These are phyloP conservation scores for Trachelus stipa DNA, from an alignment of 2,888 invertebrate species.

Conservation along the genomic window DNA sequence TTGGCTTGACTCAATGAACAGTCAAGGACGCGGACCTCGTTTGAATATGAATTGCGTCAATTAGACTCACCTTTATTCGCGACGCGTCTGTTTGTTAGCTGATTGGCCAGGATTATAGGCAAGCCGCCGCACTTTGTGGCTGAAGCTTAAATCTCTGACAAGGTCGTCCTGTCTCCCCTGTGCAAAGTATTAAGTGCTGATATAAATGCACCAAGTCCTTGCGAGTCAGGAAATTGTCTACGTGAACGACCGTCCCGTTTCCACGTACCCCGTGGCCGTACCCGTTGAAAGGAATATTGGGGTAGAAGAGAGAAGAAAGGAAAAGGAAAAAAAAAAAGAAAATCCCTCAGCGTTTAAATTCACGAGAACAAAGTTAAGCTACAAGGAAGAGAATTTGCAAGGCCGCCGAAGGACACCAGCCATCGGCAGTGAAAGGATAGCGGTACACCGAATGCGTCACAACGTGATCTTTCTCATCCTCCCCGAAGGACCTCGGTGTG, in stretches of 20 bases:
- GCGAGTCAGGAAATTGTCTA: neutral
- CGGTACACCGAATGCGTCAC: constrained; percentile 47
- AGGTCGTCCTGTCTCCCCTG: neutral
- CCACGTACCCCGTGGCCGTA: neutral
- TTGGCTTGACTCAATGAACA: constrained; percentile 26
- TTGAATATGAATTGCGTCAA: constrained; percentile 64
- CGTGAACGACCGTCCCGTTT: neutral
- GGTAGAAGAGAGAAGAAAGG: neutral
- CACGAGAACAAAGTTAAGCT: constrained; percentile 34
- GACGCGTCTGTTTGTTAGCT: constrained; percentile 59
- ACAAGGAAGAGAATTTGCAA: constrained; percentile 37
- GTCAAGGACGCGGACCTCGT: constrained; percentile 51
- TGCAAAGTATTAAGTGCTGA: neutral
- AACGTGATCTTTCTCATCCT: constrained; percentile 7
- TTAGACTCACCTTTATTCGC: constrained; percentile 62
- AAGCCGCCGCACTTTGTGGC: constrained; percentile 4
- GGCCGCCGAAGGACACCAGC: constrained; percentile 41
- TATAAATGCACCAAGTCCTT: neutral
- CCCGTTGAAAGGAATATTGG: neutral
- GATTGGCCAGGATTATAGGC: constrained; percentile 58
- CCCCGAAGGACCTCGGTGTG: neutral
- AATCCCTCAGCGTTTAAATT: neutral
- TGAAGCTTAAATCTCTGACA: neutral
- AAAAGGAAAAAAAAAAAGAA: neutral
- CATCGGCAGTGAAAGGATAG: constrained; percentile 36